Percentiles rank a stretch among this genome's conserved stretches.
phyloP scores from a whole-genome alignment of 2,113 vertebrate species.

The Boulengeromyrus knoepffleri region DNA sequence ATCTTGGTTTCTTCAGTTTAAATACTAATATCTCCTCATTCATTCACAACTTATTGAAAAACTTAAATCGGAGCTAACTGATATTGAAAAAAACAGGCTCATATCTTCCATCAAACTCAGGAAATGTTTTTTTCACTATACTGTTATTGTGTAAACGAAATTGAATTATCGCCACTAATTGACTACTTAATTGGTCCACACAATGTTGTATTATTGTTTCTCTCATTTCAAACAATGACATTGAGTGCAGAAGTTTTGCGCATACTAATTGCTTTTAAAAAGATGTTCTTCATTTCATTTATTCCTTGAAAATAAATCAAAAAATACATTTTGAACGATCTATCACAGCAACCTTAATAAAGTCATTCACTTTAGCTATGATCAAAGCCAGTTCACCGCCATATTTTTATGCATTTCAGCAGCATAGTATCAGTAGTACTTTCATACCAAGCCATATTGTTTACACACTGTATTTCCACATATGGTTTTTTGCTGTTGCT shows the following conservation, averaged over 20 bases:
- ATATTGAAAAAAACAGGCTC: neutral
- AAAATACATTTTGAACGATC: neutral
- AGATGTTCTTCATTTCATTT: neutral
- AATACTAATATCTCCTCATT: neutral
- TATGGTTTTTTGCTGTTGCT: constrained; percentile 2
- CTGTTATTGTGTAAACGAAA: neutral
- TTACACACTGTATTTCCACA: neutral
- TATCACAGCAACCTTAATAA: neutral
- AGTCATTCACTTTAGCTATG: neutral
- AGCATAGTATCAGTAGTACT: neutral
- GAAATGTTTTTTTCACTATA: neutral
- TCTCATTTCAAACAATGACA: neutral
- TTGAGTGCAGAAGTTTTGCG: neutral
- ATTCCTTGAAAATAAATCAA: neutral
- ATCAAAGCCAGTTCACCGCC: neutral
- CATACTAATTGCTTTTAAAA: neutral
- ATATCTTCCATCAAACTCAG: neutral
- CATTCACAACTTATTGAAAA: neutral
- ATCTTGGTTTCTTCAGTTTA: neutral
- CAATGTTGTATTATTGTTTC: neutral
- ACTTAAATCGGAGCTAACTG: neutral
- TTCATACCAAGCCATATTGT: neutral
- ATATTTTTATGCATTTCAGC: neutral
- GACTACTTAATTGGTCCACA: neutral
- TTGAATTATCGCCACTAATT: neutral